A percentile compares a stretch with the other conserved stretches of the same genome.
phyloP scores from a whole-genome alignment of 2,113 vertebrate genomes.

The Pterocles burchelli region DNA sequence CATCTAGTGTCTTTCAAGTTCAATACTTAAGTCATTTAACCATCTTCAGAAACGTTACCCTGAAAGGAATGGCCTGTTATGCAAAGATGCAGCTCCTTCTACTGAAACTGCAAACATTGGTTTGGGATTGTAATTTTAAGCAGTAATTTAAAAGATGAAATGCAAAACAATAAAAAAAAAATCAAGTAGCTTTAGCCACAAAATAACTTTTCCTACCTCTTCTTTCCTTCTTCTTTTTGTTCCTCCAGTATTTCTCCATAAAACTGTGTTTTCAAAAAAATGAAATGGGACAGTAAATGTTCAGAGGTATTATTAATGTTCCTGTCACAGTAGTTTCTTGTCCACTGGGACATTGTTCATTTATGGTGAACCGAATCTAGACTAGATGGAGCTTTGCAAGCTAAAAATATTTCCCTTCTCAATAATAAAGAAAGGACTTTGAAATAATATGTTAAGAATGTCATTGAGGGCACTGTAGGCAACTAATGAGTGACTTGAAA shows the following conservation, averaged over 20 bases:
- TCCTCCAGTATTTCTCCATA: not conserved
- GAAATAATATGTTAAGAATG: slow-evolving; percentile 22
- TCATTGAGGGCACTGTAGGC: slow-evolving; percentile 5
- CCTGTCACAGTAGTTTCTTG: slow-evolving; percentile 9
- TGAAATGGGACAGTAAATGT: not conserved
- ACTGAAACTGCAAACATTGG: not conserved
- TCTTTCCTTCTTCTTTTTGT: not conserved
- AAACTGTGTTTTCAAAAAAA: not conserved
- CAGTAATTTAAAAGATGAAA: not conserved
- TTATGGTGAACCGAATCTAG: not conserved
- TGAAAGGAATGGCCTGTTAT: not conserved
- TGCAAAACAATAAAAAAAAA: not conserved
- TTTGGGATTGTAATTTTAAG: not conserved
- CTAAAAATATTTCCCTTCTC: not conserved
- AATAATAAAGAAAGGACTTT: slow-evolving; percentile 20
- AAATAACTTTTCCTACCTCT: not conserved
- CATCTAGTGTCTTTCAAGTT: not conserved
- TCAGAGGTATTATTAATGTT: slow-evolving; percentile 35
- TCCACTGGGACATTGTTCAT: slow-evolving; percentile 13
- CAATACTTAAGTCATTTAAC: not conserved
- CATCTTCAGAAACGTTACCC: not conserved
- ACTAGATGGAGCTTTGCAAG: not conserved
- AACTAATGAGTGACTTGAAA: slow-evolving; percentile 60
- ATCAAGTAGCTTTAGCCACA: not conserved
- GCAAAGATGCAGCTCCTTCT: not conserved